Evolutionary conservation across 92 coral and sea anemone genomes (phyloP), one percentile per base, ranked within the genome.

Genomic region (Virgularia gustaviana): DNA sequence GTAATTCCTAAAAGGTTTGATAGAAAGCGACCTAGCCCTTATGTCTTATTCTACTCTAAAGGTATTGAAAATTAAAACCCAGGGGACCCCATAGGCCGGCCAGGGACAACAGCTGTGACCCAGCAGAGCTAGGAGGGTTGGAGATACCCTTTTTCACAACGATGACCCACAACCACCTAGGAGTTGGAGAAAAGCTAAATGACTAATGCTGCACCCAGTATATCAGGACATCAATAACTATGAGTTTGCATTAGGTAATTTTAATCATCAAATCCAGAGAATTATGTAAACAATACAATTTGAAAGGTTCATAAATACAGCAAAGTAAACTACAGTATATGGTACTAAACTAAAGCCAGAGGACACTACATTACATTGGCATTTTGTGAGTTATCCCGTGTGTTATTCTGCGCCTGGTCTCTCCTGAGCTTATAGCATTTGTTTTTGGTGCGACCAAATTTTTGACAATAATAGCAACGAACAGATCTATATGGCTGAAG

Each of bases 71-170:
- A 9, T 2, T 4, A 24, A 6, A 18, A 24, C 28, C 62, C 3
- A 55, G 62, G 32, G 62, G 62, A 6, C 62, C 62, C 75, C 75
- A 70, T 16, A 28, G 76, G 24, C 64, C 76, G 36, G 62, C 39
- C 29, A 13, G n/a, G n/a, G n/a, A n/a, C n/a, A n/a, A n/a, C n/a
- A n/a, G n/a, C n/a, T n/a, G n/a, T n/a, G n/a, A n/a, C n/a, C n/a
- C n/a, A n/a, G n/a, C n/a, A n/a, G n/a, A n/a, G n/a, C n/a, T n/a
- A n/a, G n/a, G n/a, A n/a, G n/a, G n/a, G n/a, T n/a, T n/a, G n/a
- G n/a, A n/a, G n/a, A n/a, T n/a, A n/a, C n/a, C n/a, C n/a, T 9
- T 55, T 55, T 55, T 55, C 62, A 18, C 62, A 55, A 18, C 62
- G 2, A 18, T 24, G 3, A 55, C 62, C 62, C 62, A 55, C 12